A percentile compares a stretch with the other conserved stretches of the same genome.
These are phyloP conservation scores for Deroptyus accipitrinus DNA, from an alignment of 2,113 vertebrate species.

Conservation along the genomic window DNA sequence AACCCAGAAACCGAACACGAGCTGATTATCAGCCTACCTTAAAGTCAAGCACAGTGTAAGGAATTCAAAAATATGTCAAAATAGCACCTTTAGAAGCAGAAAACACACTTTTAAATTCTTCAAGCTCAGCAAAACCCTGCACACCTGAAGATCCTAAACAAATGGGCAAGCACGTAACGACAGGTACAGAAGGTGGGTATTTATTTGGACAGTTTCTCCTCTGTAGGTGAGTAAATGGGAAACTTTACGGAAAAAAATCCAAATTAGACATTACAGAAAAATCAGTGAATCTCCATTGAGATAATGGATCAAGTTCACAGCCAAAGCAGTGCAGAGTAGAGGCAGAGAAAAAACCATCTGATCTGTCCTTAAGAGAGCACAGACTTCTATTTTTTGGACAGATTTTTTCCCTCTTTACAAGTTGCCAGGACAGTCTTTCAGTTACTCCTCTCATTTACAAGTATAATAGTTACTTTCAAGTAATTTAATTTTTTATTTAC, in stretches of 20 bases:
- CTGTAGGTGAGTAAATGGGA: background rate
- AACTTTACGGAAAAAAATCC: background rate
- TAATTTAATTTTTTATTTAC: constrained; percentile 36
- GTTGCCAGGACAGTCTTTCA: constrained; percentile 40
- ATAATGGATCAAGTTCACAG: background rate
- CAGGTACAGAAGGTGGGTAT: background rate
- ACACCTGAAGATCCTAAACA: background rate
- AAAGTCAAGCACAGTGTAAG: constrained; percentile 37
- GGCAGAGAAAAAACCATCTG: background rate
- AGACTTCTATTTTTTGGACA: background rate
- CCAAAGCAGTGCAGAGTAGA: background rate
- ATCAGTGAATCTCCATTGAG: background rate
- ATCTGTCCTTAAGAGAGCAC: background rate
- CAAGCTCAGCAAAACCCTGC: background rate
- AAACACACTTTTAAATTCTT: background rate
- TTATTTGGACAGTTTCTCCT: background rate
- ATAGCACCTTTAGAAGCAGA: constrained; percentile 55
- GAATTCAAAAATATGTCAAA: constrained; percentile 32
- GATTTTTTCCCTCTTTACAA: background rate
- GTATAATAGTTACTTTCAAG: constrained; percentile 66
- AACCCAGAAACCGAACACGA: background rate
- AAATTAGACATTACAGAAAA: background rate
- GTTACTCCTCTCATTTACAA: constrained; percentile 39
- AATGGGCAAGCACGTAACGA: background rate
- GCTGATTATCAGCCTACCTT: constrained; percentile 14